Base-by-base conservation (phyloP, 2,888 invertebrate species). In the Taphrorychus bicolor region DNA sequence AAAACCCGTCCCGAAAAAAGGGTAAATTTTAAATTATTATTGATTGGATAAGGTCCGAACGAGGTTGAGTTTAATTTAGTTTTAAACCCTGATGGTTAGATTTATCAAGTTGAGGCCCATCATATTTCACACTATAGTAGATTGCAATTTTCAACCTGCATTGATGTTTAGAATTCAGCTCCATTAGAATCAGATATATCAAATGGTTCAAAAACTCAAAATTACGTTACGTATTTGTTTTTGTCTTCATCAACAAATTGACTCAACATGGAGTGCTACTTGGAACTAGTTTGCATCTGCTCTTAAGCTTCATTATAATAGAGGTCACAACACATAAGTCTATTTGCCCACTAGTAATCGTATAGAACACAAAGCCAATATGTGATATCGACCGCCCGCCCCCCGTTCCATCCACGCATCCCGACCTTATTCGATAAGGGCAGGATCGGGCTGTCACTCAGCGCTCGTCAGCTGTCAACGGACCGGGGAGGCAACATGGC, bases 401-500 rank as follows among this genome's bases (percentile, higher is more conserved):
- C 54, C 54, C 22, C 54, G n/a, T 54, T 54, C 54, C 21, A 21
- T 9, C 52, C 52, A 14, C 11, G 14, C 40, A n/a, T 42, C 57
- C 19, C 32, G n/a, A 23, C 75, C 77, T 77, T 76, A 77, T 74
- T 72, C 77, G 77, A 78, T 77, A 75, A 77, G 78, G 78, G 78
- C 76, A 75, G 74, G 75, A 76, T 74, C 75, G 71, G 72, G 71
- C 67, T 76, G 74, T 76, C 78, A 77, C 76, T 79, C 80, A 79
- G 64, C 74, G 75, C 77, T 78, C 80, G 77, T 80, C 80, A 80
- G 76, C 72, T 76, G 78, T 77, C 70, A 70, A 24, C 40, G 49
- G 61, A 9, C 49, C 65, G 60, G 59, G 61, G 65, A 56, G 63
- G 69, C 79, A 80, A 79, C 78, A 80, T 80, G 81, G 80, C 81